Percentiles rank a stretch among this genome's conserved stretches.
Conservation (phyloP, 1,140 invertebrate genomes). For the Lucilia sericata region DNA sequence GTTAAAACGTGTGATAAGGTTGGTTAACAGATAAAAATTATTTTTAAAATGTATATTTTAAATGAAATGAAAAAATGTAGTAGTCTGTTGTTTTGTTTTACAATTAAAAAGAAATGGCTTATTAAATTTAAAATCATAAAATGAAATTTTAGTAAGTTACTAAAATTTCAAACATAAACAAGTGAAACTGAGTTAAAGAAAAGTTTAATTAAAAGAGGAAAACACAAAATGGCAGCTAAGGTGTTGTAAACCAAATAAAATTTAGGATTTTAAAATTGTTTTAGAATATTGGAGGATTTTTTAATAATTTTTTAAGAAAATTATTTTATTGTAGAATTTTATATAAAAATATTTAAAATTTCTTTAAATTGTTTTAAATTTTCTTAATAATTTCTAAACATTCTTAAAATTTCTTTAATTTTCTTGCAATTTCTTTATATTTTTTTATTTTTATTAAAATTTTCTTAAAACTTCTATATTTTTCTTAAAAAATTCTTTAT, state of each 20-base stretch:
- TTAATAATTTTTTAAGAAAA: constrained; percentile 31
- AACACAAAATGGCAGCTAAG: not conserved
- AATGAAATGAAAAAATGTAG: not conserved
- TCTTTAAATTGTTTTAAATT: too few species aligned
- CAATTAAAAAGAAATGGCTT: not conserved
- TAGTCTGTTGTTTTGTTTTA: not conserved
- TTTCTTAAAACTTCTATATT: too few species aligned
- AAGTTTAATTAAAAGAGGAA: not conserved
- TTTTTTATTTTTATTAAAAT: too few species aligned
- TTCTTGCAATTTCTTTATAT: too few species aligned
- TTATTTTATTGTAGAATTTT: too few species aligned
- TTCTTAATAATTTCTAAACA: too few species aligned
- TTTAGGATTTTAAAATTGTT: not conserved
- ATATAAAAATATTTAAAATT: too few species aligned
- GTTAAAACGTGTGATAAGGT: not conserved
- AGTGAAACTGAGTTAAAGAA: constrained; percentile 20
- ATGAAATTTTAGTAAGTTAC: constrained; percentile 16
- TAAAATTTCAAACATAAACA: constrained; percentile 15
- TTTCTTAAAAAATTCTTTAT: too few species aligned
- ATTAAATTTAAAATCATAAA: constrained; percentile 31
- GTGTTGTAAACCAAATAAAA: not conserved
- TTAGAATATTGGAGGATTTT: not conserved
- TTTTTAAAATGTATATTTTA: not conserved
- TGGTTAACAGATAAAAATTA: not conserved
- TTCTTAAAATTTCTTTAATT: too few species aligned